These are phyloP conservation scores for Trachymyrmex cornetzi DNA, from an alignment of 1,140 invertebrate species.

Conservation along the genomic window DNA sequence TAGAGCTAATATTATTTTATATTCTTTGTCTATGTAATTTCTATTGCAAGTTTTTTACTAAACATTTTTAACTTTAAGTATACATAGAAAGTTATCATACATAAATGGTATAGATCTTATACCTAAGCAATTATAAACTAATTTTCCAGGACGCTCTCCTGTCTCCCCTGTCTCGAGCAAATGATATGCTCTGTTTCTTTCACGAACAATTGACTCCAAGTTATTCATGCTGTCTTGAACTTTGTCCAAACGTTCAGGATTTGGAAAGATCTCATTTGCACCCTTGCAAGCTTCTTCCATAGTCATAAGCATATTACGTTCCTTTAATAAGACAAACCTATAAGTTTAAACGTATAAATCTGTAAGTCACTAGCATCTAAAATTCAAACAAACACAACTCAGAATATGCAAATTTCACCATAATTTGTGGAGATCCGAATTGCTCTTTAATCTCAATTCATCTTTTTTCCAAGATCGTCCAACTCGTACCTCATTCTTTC, in stretches of 20 bases:
- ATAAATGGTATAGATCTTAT: conserved; percentile 71
- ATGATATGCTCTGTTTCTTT: conserved; percentile 97
- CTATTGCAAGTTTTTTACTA: background rate
- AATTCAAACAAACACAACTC: background rate
- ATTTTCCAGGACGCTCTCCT: conserved; percentile 91
- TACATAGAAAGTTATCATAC: conserved; percentile 59
- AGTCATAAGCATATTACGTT: conserved; percentile 98
- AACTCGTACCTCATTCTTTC: conserved; percentile 91
- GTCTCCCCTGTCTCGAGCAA: conserved; percentile 95
- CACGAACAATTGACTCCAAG: conserved; percentile 95
- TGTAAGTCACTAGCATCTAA: background rate
- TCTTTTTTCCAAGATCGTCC: conserved; percentile 96
- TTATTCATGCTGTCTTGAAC: conserved; percentile 98
- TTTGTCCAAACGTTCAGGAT: conserved; percentile 98
- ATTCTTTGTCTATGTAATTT: no score
- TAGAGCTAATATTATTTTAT: conserved; percentile 30
- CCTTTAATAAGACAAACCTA: conserved; percentile 97
- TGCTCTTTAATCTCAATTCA: conserved; percentile 98
- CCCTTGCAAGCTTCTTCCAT: conserved; percentile 95
- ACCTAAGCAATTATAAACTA: conserved; percentile 89
- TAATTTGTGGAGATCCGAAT: conserved; percentile 98
- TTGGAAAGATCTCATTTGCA: conserved; percentile 93
- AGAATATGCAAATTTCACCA: conserved; percentile 90
- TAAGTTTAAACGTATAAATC: conserved; percentile 40
- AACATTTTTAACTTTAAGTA: conserved; percentile 65